These are phyloP conservation scores for Pterocles orientalis DNA, from an alignment of 2,113 vertebrate species.

Conservation along the genomic window DNA sequence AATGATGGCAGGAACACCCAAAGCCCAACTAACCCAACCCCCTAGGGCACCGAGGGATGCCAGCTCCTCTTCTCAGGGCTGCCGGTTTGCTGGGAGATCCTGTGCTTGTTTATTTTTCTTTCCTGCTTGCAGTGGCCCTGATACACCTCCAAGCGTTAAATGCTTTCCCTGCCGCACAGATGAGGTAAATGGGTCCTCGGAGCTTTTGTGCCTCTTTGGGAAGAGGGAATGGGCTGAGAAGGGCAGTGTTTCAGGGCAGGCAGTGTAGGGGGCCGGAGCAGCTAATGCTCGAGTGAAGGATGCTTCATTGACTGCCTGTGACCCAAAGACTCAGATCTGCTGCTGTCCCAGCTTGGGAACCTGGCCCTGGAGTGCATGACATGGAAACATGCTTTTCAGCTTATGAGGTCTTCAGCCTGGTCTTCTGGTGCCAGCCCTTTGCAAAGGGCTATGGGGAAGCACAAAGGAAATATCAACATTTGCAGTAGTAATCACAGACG, in stretches of 20 bases:
- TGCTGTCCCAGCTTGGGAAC: neutral
- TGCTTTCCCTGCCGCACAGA: constrained; percentile 28
- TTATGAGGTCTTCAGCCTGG: neutral
- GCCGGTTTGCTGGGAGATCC: neutral
- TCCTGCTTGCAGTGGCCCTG: constrained; percentile 39
- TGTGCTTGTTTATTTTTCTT: constrained; percentile 48
- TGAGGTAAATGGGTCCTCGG: neutral
- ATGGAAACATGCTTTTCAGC: neutral
- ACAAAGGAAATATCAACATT: neutral
- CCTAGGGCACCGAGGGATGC: rapidly evolving
- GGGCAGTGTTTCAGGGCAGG: neutral
- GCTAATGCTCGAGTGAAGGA: neutral
- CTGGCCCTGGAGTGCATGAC: neutral
- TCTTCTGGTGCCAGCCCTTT: neutral
- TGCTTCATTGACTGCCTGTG: rapidly evolving
- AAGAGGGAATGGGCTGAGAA: neutral
- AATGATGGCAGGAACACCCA: neutral
- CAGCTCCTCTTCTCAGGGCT: neutral
- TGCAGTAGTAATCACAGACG: neutral
- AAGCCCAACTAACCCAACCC: neutral
- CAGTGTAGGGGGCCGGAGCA: neutral
- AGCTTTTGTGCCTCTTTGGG: neutral
- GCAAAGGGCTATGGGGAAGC: neutral
- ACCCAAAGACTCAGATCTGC: neutral
- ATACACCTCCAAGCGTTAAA: constrained; percentile 33